phyloP scores from a whole-genome alignment of 2,797 vertebrate genomes.

The Molossus alvarezi region DNA sequence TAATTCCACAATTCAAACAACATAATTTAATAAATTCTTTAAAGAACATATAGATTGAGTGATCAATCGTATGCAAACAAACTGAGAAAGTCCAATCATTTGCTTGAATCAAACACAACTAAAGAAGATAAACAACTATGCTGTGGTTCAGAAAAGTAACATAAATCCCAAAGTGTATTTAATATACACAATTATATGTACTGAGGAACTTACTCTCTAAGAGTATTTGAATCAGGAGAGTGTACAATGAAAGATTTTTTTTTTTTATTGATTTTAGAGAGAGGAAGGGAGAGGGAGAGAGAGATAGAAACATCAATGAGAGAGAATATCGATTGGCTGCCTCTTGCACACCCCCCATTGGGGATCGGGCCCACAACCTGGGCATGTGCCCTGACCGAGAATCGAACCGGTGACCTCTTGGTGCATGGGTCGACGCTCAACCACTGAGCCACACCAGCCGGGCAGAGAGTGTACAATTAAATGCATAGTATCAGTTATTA shows the following conservation, averaged over 20 bases:
- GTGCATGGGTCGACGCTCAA: too few species aligned
- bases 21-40: slow-evolving; percentile 40
- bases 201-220: slow-evolving; percentile 2
- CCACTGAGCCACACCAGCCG: too few species aligned
- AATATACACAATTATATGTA: slow-evolving; percentile 52
- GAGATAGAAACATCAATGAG: too few species aligned
- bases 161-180: slow-evolving; percentile 38
- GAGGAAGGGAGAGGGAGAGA: too few species aligned
- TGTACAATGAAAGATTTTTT: slow-evolving; percentile 27
- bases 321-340: too few species aligned
- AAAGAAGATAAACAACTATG: slow-evolving; percentile 62
- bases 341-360: too few species aligned
- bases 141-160: slow-evolving; percentile 48
- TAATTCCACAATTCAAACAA: slow-evolving; percentile 12
- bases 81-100: background rate
- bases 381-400: too few species aligned
- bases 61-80: background rate
- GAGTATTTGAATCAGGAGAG: slow-evolving; percentile 54
- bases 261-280: too few species aligned
- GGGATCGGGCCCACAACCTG: too few species aligned
- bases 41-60: background rate
- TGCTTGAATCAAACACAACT: slow-evolving; percentile 45
- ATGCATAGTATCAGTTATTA: background rate
- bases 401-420: too few species aligned
- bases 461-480: slow-evolving; percentile 42